A percentile compares a stretch with the other conserved stretches of the same genome.
These are phyloP conservation scores for Neotoma lepida DNA, from an alignment of 2,113 vertebrate genomes.

Conservation along the genomic window DNA sequence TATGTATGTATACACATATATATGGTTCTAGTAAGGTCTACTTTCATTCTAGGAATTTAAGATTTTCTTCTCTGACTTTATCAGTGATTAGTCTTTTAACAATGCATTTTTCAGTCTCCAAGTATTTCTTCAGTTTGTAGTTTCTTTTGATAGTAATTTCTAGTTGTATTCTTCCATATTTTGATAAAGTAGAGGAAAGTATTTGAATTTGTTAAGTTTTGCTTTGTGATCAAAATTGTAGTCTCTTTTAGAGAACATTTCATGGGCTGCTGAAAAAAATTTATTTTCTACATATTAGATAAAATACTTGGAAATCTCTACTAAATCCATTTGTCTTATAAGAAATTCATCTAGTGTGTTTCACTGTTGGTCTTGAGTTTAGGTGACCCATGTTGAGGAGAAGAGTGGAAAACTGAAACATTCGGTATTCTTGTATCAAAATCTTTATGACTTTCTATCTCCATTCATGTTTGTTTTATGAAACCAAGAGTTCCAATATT, in stretches of 20 bases:
- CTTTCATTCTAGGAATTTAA: not conserved
- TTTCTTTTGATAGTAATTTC: not conserved
- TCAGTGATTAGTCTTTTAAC: not conserved
- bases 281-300: not conserved
- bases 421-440: not conserved
- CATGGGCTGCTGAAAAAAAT: not conserved
- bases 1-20: too few relatives aligned
- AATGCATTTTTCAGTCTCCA: not conserved
- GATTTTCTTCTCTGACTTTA: not conserved
- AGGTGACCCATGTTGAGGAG: not conserved
- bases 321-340: not conserved
- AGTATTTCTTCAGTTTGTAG: not conserved
- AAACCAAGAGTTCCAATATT: not conserved
- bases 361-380: not conserved
- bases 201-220: not conserved
- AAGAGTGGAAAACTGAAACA: not conserved
- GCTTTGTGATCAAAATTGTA: not conserved
- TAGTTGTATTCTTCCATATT: not conserved
- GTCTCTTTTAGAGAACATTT: not conserved
- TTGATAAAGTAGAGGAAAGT: not conserved
- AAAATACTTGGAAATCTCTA: not conserved
- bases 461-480: not conserved
- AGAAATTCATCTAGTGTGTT: not conserved
- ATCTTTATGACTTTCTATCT: not conserved
- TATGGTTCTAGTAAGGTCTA: not conserved